These are phyloP conservation scores for Acleris laterana DNA, from an alignment of 2,888 invertebrate species.

Conservation along the genomic window DNA sequence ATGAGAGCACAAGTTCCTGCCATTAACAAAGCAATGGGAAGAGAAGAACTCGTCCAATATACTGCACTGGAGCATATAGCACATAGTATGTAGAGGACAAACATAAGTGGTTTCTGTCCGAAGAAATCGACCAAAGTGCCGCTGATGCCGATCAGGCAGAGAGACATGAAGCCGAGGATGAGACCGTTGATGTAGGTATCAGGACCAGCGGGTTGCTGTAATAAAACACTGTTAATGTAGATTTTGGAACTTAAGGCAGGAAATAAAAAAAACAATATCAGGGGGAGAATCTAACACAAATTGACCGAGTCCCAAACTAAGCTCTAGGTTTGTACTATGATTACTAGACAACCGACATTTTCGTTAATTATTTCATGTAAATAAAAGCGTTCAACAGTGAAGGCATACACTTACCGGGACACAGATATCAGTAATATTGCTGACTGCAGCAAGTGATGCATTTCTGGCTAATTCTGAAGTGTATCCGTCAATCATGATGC, in stretches of 20 bases:
- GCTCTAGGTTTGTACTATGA: too few species aligned
- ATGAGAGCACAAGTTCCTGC: slow-evolving; percentile 56
- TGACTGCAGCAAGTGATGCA: slow-evolving; percentile 13
- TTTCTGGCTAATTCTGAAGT: slow-evolving; percentile 41
- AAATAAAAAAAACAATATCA: too few species aligned
- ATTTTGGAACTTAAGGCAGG: too few species aligned
- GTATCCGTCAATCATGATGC: slow-evolving; percentile 57
- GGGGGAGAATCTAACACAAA: too few species aligned
- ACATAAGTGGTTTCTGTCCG: slow-evolving; percentile 54
- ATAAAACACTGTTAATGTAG: neutral
- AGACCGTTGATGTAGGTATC: slow-evolving; percentile 59
- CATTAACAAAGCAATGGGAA: slow-evolving; percentile 56
- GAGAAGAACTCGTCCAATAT: slow-evolving; percentile 57
- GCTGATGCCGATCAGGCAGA: slow-evolving; percentile 49
- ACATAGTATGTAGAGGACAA: slow-evolving; percentile 47
- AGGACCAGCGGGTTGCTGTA: slow-evolving; percentile 55
- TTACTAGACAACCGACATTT: too few species aligned
- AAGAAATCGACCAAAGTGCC: slow-evolving; percentile 50
- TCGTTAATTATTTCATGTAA: too few species aligned
- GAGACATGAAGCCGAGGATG: slow-evolving; percentile 51
- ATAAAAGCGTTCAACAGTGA: too few species aligned
- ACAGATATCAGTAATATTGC: slow-evolving; percentile 45
- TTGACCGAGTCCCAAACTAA: too few species aligned
- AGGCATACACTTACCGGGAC: slow-evolving; percentile 51
- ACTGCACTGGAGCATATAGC: slow-evolving; percentile 49